Evolutionary conservation across 2,888 invertebrate genomes (phyloP).

Genomic region (Campopleginae sp.): DNA sequence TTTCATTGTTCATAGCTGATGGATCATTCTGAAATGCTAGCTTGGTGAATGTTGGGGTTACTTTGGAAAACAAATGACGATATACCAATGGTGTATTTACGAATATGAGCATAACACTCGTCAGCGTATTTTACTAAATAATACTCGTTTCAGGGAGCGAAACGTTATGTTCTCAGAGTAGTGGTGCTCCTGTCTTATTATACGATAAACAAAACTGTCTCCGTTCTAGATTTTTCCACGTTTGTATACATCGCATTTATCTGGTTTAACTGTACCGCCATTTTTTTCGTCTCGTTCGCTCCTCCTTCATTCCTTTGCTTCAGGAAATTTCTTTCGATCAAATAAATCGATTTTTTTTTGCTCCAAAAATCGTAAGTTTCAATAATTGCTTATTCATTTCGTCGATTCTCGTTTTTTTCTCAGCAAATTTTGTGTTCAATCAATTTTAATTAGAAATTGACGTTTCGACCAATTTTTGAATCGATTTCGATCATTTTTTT

Average conservation of each 20-base stretch:
- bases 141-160: slow-evolving; percentile 64
- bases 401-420: no score
- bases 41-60: slow-evolving; percentile 80
- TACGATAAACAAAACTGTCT: slow-evolving; percentile 16
- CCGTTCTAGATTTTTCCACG: slow-evolving; percentile 44
- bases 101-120: slow-evolving; percentile 50
- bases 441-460: neutral
- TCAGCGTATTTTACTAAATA: slow-evolving; percentile 56
- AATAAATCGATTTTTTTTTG: neutral
- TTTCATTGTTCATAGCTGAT: slow-evolving; percentile 75
- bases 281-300: slow-evolving; percentile 32
- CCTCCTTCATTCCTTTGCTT: neutral
- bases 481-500: neutral
- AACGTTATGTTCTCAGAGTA: slow-evolving; percentile 55
- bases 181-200: slow-evolving; percentile 62
- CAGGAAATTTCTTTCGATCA: neutral
- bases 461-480: neutral
- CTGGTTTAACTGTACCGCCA: slow-evolving; percentile 10
- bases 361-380: neutral
- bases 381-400: neutral
- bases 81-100: slow-evolving; percentile 53
- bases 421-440: neutral
- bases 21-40: slow-evolving; percentile 73
- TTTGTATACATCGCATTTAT: slow-evolving; percentile 34
- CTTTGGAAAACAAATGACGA: slow-evolving; percentile 56